Conservation (phyloP, 2,113 vertebrate species). For the Dasypus novemcinctus region DNA sequence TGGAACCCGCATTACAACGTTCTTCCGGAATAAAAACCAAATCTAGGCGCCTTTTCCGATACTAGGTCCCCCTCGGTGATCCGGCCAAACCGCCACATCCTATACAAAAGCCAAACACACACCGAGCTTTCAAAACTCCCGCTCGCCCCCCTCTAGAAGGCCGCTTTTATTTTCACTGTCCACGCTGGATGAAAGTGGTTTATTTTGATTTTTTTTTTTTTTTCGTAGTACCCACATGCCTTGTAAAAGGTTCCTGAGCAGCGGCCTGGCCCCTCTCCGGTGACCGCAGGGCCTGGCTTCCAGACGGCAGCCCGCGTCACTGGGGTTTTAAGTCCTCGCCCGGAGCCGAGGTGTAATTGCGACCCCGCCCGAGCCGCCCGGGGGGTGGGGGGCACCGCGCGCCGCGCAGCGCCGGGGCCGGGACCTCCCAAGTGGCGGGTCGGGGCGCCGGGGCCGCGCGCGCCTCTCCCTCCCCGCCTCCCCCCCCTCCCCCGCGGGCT, state of each 20-base stretch:
- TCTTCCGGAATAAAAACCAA: background rate
- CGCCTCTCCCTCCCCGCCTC: slow-evolving; percentile 63
- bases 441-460: slow-evolving; percentile 74
- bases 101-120: slow-evolving; percentile 25
- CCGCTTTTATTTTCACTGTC: slow-evolving; percentile 61
- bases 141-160: slow-evolving; percentile 41
- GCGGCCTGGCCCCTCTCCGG: slow-evolving; percentile 18
- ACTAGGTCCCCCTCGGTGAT: background rate
- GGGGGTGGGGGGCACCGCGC: slow-evolving; percentile 81
- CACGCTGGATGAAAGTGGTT: slow-evolving; percentile 42
- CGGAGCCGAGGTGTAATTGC: slow-evolving; percentile 83
- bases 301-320: slow-evolving; percentile 59
- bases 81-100: background rate
- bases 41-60: background rate
- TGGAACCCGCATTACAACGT: background rate
- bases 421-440: slow-evolving; percentile 89
- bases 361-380: slow-evolving; percentile 81
- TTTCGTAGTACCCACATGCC: slow-evolving; percentile 44
- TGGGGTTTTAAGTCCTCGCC: slow-evolving; percentile 57
- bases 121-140: slow-evolving; percentile 64
- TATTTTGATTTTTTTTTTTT: slow-evolving; percentile 62
- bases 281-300: slow-evolving; percentile 70
- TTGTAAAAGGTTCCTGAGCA: slow-evolving; percentile 66
- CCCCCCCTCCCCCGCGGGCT: background rate
- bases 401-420: slow-evolving; percentile 75